Base-by-base conservation (phyloP, 2,888 invertebrate species). In the Sinodicranocentrus sp. region DNA sequence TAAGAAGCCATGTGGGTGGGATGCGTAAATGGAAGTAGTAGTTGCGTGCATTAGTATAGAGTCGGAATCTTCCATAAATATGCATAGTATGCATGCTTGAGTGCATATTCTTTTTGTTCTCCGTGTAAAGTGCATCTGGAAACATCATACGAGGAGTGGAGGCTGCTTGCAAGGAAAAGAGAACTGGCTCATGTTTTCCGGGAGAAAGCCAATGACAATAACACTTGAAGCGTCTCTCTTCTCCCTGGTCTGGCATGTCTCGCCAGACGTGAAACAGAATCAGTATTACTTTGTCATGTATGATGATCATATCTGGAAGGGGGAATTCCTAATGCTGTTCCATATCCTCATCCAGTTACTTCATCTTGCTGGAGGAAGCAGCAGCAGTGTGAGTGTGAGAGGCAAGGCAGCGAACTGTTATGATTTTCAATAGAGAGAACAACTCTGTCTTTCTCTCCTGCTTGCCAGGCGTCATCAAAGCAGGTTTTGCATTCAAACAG, bases 351-450 rank as follows among this genome's bases (percentile, higher is more conserved):
- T 10, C 5, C 5, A 33, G 2, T 13, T 25, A 59, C 59, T 59
- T 17, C 48, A 8, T 15, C 48, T 48, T 5, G 17, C 5, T 10
- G 48, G 15, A n/a, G 8, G 48, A 48, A n/a, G 15, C 48, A 17
- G 48, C 5, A 5, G 5, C 59, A 26, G 5, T 26, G 25, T 26
- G 59, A 6, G 23, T 59, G 25, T 8, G 63, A 28, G 63, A 63
- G 17, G 13, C n/a, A 63, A 33, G 19, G n/a, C 63, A 63, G 28
- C 63, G 33, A 63, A 63, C 63, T 63, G 63, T 63, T 63, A 63
- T 63, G 63, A 63, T 63, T 63, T 63, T 63, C 63, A 63, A 17
- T 8, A 63, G 21, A 63, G 17, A 54, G 39, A 39, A 39, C 39
- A 6, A 21, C n/a, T 10, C 54, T 13, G 39, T 13, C 6, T 13